Evolutionary conservation across 2,888 invertebrate species (phyloP), one percentile per base, ranked within the genome.

Genomic region (Prosapia bicincta): DNA sequence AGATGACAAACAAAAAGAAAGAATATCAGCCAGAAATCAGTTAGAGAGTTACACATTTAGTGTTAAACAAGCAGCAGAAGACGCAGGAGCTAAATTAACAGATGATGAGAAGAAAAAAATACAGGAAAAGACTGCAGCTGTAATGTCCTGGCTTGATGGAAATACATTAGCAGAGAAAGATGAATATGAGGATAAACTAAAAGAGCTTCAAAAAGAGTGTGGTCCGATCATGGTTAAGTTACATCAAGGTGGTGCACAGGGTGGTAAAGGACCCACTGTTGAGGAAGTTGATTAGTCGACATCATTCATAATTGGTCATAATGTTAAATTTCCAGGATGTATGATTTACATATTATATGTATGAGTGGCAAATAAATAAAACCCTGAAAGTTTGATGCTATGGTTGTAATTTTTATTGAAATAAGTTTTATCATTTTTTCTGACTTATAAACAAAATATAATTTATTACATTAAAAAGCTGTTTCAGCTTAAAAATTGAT

Each of bases 201-300:
- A 93, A 82, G 91, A 92, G 71, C 86, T 93, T 24, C 94, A 95
- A 83, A 88, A 87, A 23, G 89, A 91, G 23, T 94, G 94, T 82
- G 89, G 90, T 71, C 93, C 95, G 0, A 87, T 93, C 66, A 95
- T 96, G 91, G 89, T 93, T 83, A 95, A 94, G 83, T 85, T 95
- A n/a, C 94, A 94, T 80, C 92, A 91, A 71, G 87, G 88, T 0
- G 86, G 85, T 3, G 79, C 77, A 7, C 78, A 78, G 6, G 79
- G 78, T 7, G 78, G 77, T n/a, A 83, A 82, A 75, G 86, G 86
- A 2, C 86, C 86, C 1, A 86, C 85, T 2, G 84, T 87, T 0
- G 86, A 87, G 79, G 87, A 87, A 81, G 84, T 86, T 9, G 86
- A 86, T 79, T 86, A 54, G 20, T 20, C 15, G 5, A 13, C 1